Evolutionary conservation across 1,140 invertebrate species (phyloP).

Genomic region (Acyrthosiphon pisum): DNA sequence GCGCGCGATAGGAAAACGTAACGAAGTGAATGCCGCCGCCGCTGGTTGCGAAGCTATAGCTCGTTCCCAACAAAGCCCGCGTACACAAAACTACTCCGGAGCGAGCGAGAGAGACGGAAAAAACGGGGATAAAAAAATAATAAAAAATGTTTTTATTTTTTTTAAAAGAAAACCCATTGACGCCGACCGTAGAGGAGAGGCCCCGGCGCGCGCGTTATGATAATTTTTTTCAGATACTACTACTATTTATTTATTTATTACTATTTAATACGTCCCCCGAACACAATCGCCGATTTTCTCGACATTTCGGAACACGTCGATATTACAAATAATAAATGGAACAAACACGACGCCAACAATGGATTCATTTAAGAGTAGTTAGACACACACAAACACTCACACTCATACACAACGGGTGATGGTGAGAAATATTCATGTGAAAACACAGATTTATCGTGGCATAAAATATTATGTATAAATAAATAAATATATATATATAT

Average conservation of each 20-base stretch:
- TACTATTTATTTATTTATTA: not conserved
- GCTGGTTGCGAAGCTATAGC: constrained; percentile 44
- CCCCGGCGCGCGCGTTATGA: not conserved
- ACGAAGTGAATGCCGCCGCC: constrained; percentile 52
- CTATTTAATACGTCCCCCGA: not conserved
- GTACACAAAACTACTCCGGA: not conserved
- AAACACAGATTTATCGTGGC: not conserved
- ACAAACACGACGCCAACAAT: not conserved
- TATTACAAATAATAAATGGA: too few relatives aligned
- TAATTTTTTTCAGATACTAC: not conserved
- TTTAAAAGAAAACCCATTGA: constrained; percentile 29
- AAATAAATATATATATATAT: too few relatives aligned
- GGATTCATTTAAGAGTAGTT: not conserved
- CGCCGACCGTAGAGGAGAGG: not conserved
- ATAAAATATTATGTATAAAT: too few relatives aligned
- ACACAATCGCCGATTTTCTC: not conserved
- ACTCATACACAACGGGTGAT: not conserved
- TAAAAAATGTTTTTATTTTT: not conserved
- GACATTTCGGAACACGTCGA: not conserved
- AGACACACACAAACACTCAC: not conserved
- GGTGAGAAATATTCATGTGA: not conserved
- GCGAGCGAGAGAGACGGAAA: not conserved
- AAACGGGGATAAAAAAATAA: not conserved
- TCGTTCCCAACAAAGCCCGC: constrained; percentile 44
- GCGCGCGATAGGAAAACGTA: constrained; percentile 48